Evolutionary conservation across 1,140 invertebrate species (phyloP).

Genomic region (Eufriesea mexicana): DNA sequence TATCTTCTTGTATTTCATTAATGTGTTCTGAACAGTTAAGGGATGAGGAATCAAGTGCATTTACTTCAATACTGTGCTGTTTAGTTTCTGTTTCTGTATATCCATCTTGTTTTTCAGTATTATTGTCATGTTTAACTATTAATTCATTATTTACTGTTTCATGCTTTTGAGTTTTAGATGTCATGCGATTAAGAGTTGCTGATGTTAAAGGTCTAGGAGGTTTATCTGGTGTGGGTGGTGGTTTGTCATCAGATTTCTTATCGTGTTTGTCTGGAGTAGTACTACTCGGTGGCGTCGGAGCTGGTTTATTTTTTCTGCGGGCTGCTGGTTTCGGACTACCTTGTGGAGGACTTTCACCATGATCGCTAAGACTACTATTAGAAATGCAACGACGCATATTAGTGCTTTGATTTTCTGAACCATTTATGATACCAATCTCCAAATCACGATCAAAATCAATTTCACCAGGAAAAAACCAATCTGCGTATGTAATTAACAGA

Average conservation of each 20-base stretch:
- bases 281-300: slow-evolving; percentile 85
- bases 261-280: slow-evolving; percentile 78
- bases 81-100: slow-evolving; percentile 54
- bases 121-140: slow-evolving; percentile 50
- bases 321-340: slow-evolving; percentile 88
- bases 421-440: slow-evolving; percentile 76
- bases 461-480: slow-evolving; percentile 93
- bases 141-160: slow-evolving; percentile 75
- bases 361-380: slow-evolving; percentile 86
- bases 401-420: slow-evolving; percentile 67
- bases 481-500: slow-evolving; percentile 91
- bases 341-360: slow-evolving; percentile 85
- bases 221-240: slow-evolving; percentile 83
- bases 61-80: slow-evolving; percentile 29
- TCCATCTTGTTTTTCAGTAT: slow-evolving; percentile 51
- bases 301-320: slow-evolving; percentile 87
- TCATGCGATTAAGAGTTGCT: slow-evolving; percentile 74
- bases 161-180: slow-evolving; percentile 75
- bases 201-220: slow-evolving; percentile 82
- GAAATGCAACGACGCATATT: slow-evolving; percentile 86
- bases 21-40: slow-evolving; percentile 30
- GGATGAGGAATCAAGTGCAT: slow-evolving; percentile 27
- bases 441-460: slow-evolving; percentile 83
- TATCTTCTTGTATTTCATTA: slow-evolving; percentile 46
- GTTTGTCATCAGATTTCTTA: slow-evolving; percentile 76